Base-by-base conservation (phyloP, 2,113 vertebrate species). In the Mustelus asterias region DNA sequence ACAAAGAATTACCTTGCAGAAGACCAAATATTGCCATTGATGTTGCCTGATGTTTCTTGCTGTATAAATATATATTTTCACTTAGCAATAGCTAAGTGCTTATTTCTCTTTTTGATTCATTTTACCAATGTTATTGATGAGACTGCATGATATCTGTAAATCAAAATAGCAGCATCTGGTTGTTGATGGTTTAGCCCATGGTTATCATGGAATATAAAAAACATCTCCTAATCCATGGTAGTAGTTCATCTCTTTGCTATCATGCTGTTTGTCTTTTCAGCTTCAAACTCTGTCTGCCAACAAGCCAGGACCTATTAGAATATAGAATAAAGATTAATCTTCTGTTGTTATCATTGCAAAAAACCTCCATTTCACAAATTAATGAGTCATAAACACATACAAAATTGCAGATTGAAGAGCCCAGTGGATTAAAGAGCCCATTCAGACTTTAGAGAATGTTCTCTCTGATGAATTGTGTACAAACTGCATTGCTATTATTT, bases 291-390 rank as follows among this genome's bases (percentile, higher is more conserved):
- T 67, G 92, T 95, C 72, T 26, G 44, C 67, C 67, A 95, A 76
- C 94, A 95, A 72, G n/a, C 29, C 60, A 67, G 60, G 60, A 95
- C 41, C 67, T 95, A 48, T 72, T 41, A 72, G 69, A 95, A 95
- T 72, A 95, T 13, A 72, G 26, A 95, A 41, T 29, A 70, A 44
- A 94, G 13, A 63, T 92, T 93, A 67, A 93, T 65, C 63, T 94
- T 94, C 63, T 67, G 63, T 94, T 94, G 20, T 94, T 94, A 24
- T 69, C 20, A 94, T n/a, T 69, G 63, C 63, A 94, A 69, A 67
- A 63, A 24, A 37, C 37, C 9, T 24, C 37, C 41, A 94, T 94
- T 94, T 94, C 20, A 67, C 16, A 69, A 67, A 33, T n/a, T 65
- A 65, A 94, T 41, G 63, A 67, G 92, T 18, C 22, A 69, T 69